phyloP scores from a whole-genome alignment of 2,113 vertebrate species.

The Ochotona curzoniae region DNA sequence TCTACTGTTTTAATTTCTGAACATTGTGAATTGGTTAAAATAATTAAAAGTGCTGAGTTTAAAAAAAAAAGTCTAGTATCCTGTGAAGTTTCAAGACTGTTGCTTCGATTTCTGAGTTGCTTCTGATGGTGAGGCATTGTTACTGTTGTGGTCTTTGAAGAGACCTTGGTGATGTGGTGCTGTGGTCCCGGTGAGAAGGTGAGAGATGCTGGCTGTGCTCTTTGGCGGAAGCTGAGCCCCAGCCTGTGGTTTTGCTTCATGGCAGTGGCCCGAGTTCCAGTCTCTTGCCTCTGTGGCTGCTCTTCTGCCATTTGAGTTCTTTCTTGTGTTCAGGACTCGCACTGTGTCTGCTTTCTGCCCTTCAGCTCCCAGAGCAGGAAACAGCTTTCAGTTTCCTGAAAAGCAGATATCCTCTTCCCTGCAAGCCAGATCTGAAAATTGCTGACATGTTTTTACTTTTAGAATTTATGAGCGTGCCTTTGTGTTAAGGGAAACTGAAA shows the following conservation, averaged over 20 bases:
- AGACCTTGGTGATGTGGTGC: not conserved
- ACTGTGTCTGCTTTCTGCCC: not conserved
- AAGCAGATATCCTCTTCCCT: not conserved
- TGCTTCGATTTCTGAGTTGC: not conserved
- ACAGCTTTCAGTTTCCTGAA: not conserved
- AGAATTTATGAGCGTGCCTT: not conserved
- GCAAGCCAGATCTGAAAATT: not conserved
- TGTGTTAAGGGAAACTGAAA: slow-evolving; percentile 9
- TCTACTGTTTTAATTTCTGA: not conserved
- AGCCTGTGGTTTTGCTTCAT: no score
- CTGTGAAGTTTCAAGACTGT: slow-evolving; percentile 4
- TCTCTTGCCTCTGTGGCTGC: not conserved
- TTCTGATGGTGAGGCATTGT: not conserved
- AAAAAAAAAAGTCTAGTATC: not conserved
- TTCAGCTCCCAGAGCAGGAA: not conserved
- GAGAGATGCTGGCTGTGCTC: not conserved
- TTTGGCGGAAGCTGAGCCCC: not conserved
- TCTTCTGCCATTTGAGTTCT: not conserved
- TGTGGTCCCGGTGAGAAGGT: not conserved
- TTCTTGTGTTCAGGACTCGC: not conserved
- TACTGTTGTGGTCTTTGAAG: not conserved
- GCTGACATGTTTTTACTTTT: slow-evolving; percentile 24
- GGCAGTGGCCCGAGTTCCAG: no score
- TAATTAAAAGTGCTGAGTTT: not conserved
- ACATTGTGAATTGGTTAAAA: not conserved